These are phyloP conservation scores for Taenaris catops DNA, from an alignment of 2,888 invertebrate genomes.

Conservation along the genomic window DNA sequence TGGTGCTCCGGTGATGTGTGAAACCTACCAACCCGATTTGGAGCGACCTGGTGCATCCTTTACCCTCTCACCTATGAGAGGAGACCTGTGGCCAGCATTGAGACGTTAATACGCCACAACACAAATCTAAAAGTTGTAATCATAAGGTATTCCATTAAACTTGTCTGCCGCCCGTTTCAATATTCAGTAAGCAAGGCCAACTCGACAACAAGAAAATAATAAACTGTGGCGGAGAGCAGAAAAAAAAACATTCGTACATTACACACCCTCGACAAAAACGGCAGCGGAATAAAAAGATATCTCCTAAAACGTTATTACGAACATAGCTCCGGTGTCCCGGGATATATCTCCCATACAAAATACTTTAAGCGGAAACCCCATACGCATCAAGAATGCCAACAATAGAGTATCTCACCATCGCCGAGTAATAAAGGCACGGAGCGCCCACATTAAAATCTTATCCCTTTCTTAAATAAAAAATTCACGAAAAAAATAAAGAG, in stretches of 20 bases:
- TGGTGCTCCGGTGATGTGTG: too few species aligned
- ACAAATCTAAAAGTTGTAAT: too few species aligned
- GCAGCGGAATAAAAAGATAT: slow-evolving; percentile 39
- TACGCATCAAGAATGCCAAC: slow-evolving; percentile 67
- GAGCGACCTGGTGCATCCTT: too few species aligned
- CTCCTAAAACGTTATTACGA: slow-evolving; percentile 62
- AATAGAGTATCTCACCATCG: slow-evolving; percentile 69
- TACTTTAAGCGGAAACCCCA: slow-evolving; percentile 74
- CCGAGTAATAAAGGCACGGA: slow-evolving; percentile 70
- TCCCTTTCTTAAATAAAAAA: slow-evolving; percentile 80
- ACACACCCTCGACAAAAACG: slow-evolving; percentile 32
- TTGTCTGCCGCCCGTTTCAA: too few species aligned
- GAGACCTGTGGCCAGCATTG: too few species aligned
- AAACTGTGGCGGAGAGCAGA: slow-evolving; percentile 5
- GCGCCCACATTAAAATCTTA: slow-evolving; percentile 79
- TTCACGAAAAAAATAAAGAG: slow-evolving; percentile 76
- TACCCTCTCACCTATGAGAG: too few species aligned
- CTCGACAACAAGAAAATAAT: neutral
- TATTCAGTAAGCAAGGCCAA: neutral
- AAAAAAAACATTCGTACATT: slow-evolving; percentile 31
- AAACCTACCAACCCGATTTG: too few species aligned
- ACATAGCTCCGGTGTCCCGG: slow-evolving; percentile 41
- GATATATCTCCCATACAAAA: slow-evolving; percentile 63
- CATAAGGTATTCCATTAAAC: too few species aligned
- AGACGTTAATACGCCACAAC: too few species aligned